Percentiles rank a stretch among this genome's conserved stretches.
Evolutionary conservation across 2,797 vertebrate species (phyloP).

Genomic region (Melanotaenia pygmaea): DNA sequence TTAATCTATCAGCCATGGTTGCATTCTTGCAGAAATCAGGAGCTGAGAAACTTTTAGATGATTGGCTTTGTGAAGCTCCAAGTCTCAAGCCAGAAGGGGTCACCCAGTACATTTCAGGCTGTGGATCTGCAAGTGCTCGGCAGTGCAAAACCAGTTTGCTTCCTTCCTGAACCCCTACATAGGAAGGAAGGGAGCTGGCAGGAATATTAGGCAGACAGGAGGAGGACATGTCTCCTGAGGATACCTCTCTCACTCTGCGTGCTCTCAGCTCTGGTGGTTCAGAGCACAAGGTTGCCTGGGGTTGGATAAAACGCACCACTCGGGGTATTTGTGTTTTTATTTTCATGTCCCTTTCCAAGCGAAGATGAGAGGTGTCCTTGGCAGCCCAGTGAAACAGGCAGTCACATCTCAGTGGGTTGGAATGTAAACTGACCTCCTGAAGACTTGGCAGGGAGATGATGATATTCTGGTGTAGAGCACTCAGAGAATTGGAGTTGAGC

Average conservation of each 20-base stretch:
- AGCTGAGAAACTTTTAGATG: slow-evolving; percentile 28
- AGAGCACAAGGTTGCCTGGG: slow-evolving; percentile 92
- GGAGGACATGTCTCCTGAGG: slow-evolving; percentile 93
- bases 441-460: slow-evolving; percentile 92
- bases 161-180: slow-evolving; percentile 79
- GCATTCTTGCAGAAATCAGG: slow-evolving; percentile 33
- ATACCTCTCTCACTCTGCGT: slow-evolving; percentile 89
- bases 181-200: slow-evolving; percentile 85
- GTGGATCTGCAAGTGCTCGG: slow-evolving; percentile 92
- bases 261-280: slow-evolving; percentile 92
- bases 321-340: slow-evolving; percentile 28
- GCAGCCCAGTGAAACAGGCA: slow-evolving; percentile 96
- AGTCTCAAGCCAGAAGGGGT: slow-evolving; percentile 87
- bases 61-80: slow-evolving; percentile 61
- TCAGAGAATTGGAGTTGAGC: slow-evolving; percentile 97
- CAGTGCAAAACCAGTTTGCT: slow-evolving; percentile 88
- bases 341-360: slow-evolving; percentile 17
- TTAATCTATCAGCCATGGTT: slow-evolving; percentile 37
- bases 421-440: slow-evolving; percentile 96
- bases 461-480: slow-evolving; percentile 91
- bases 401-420: slow-evolving; percentile 96
- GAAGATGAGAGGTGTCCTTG: slow-evolving; percentile 68
- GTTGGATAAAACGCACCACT: slow-evolving; percentile 92
- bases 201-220: slow-evolving; percentile 94
- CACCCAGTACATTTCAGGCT: slow-evolving; percentile 95